A percentile compares a stretch with the other conserved stretches of the same genome.
These are phyloP conservation scores for Thalassoma bifasciatum DNA, from an alignment of 2,113 vertebrate genomes.

Conservation along the genomic window DNA sequence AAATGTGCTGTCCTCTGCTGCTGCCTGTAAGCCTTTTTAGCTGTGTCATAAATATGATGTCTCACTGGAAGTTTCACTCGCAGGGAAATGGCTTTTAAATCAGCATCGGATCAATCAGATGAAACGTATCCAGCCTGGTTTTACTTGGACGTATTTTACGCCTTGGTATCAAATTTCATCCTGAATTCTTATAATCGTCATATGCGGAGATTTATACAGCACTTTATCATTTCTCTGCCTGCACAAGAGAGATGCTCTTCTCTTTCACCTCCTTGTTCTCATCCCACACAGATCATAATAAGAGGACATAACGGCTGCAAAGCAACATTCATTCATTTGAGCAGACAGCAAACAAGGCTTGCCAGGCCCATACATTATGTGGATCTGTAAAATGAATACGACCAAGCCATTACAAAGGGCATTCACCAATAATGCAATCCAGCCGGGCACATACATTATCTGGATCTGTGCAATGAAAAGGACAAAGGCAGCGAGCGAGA, in stretches of 20 bases:
- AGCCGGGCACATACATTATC: slow-evolving; percentile 48
- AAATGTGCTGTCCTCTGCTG: not conserved
- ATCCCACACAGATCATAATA: slow-evolving; percentile 5
- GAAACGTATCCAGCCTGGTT: not conserved
- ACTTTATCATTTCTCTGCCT: not conserved
- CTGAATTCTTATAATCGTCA: slow-evolving; percentile 4
- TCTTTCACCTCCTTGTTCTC: not conserved
- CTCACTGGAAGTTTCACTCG: slow-evolving; percentile 4
- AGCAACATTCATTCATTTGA: slow-evolving; percentile 13
- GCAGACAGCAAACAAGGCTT: slow-evolving; percentile 14
- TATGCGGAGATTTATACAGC: not conserved
- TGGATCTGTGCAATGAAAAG: slow-evolving; percentile 39
- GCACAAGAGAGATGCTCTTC: not conserved
- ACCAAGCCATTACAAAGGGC: slow-evolving; percentile 42
- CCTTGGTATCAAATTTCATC: not conserved
- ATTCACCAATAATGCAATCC: slow-evolving; percentile 49
- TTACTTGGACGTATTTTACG: not conserved
- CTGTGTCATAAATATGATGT: not conserved
- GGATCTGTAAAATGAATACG: slow-evolving; percentile 28
- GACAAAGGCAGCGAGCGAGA: not conserved
- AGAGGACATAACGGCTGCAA: not conserved
- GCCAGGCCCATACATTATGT: slow-evolving; percentile 46
- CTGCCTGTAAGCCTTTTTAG: not conserved
- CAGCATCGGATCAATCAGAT: slow-evolving; percentile 11
- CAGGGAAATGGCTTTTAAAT: slow-evolving; percentile 17